A percentile compares a stretch with the other conserved stretches of the same genome.
These are phyloP conservation scores for Saccostrea glomerata DNA, from an alignment of 1,140 invertebrate genomes.

Conservation along the genomic window DNA sequence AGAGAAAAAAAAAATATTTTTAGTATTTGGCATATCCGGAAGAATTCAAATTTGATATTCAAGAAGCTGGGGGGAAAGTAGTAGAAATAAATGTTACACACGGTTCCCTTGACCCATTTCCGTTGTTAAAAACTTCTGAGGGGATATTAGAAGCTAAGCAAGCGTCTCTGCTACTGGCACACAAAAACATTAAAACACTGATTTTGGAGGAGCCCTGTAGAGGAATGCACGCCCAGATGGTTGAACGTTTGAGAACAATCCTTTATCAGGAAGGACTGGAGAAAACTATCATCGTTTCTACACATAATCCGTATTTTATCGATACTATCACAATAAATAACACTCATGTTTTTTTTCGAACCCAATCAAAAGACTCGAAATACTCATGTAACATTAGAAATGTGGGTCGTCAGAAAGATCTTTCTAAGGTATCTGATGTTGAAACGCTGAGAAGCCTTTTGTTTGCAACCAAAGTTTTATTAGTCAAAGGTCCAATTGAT, in stretches of 20 bases:
- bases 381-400: not conserved
- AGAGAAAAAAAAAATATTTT: not conserved
- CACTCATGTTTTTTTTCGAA: not conserved
- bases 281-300: constrained; percentile 18
- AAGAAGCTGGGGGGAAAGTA: too few relatives aligned
- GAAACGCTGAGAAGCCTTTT: not conserved
- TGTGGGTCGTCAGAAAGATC: too few relatives aligned
- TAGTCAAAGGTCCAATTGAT: not conserved
- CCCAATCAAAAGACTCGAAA: not conserved
- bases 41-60: not conserved
- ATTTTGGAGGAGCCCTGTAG: constrained; percentile 40
- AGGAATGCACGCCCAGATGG: constrained; percentile 32
- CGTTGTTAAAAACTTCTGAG: constrained; percentile 38
- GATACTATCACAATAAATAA: not conserved
- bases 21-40: not conserved
- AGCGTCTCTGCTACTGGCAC: not conserved
- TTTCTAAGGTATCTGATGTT: not conserved
- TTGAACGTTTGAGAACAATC: constrained; percentile 25
- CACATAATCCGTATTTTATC: constrained; percentile 13
- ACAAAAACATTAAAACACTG: constrained; percentile 14
- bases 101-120: not conserved
- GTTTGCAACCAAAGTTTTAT: not conserved
- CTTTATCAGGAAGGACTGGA: not conserved
- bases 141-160: constrained; percentile 46
- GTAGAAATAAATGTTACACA: too few relatives aligned